A percentile compares a stretch with the other conserved stretches of the same genome.
These are phyloP conservation scores for Amazona guildingii DNA, from an alignment of 2,113 vertebrate genomes.

Conservation along the genomic window DNA sequence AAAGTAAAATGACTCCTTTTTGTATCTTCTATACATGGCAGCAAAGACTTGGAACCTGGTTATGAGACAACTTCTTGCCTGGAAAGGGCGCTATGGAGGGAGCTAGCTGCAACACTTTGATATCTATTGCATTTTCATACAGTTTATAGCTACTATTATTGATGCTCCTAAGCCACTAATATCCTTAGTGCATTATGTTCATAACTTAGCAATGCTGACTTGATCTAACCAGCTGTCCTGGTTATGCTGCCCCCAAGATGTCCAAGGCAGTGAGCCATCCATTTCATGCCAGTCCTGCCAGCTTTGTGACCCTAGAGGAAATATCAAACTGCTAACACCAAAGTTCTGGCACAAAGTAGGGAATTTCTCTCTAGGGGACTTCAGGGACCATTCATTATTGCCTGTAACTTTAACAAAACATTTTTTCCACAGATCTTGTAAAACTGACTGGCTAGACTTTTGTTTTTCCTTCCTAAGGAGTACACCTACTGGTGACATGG, in stretches of 20 bases:
- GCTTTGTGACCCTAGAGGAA: background rate
- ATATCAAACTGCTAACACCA: background rate
- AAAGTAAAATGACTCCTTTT: background rate
- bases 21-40: background rate
- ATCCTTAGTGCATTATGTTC: background rate
- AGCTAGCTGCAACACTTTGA: background rate
- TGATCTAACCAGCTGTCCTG: background rate
- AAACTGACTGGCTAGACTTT: background rate
- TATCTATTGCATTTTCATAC: background rate
- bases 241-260: background rate
- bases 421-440: background rate
- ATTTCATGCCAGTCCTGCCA: background rate
- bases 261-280: background rate
- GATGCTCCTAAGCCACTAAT: background rate
- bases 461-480: background rate
- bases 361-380: background rate
- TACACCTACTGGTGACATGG: background rate
- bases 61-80: background rate
- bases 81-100: fast-evolving
- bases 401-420: background rate
- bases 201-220: background rate
- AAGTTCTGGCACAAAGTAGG: background rate
- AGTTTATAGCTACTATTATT: background rate
- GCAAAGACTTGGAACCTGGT: background rate
- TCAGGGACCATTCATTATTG: background rate